Evolutionary conservation across 2,888 invertebrate species (phyloP).

Genomic region (Aphelenchoides bicaudatus): DNA sequence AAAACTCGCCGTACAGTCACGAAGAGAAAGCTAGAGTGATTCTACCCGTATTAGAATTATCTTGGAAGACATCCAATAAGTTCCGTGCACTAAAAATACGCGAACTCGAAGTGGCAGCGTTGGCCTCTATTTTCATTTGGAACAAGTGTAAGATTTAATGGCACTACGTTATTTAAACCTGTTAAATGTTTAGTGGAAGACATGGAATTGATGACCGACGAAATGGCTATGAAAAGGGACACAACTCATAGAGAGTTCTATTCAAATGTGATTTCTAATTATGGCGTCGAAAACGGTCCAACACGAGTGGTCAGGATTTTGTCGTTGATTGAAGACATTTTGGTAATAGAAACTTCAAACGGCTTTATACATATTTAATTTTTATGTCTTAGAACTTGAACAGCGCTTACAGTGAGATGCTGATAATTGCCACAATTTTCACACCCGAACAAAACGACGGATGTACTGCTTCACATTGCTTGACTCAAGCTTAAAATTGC

Average conservation of each 20-base stretch:
- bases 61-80: conserved; percentile 5
- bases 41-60: neutral
- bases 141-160: neutral
- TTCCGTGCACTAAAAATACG: conserved; percentile 7
- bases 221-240: conserved; percentile 5
- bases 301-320: conserved; percentile 2
- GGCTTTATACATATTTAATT: neutral
- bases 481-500: no score
- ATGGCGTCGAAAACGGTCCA: neutral
- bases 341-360: neutral
- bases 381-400: conserved; percentile 3
- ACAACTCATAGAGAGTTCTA: conserved; percentile 5
- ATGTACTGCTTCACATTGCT: no score
- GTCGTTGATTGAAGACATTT: no score
- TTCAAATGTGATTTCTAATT: conserved; percentile 1
- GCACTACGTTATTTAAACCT: neutral
- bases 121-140: conserved; percentile 8
- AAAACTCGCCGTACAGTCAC: no score
- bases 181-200: conserved; percentile 6
- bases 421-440: conserved; percentile 1
- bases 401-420: neutral
- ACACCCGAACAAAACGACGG: neutral
- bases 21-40: conserved; percentile 4
- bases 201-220: neutral
- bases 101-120: conserved; percentile 7